Evolutionary conservation across 2,797 vertebrate genomes (phyloP).

Genomic region (Crenuchus spilurus): DNA sequence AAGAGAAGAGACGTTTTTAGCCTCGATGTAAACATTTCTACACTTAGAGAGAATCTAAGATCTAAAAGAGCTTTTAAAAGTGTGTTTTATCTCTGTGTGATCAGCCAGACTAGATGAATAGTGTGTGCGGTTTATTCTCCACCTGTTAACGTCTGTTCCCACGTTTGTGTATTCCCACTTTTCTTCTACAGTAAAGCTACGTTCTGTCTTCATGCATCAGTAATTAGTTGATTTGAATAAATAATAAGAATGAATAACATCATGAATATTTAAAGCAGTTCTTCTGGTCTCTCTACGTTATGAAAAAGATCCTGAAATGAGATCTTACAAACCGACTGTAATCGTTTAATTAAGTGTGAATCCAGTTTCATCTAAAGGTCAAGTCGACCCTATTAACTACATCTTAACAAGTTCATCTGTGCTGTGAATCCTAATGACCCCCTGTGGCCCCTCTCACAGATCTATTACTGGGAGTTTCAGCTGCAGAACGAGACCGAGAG

Average conservation of each 20-base stretch:
- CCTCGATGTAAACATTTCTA: too few species aligned
- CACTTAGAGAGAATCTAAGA: too few species aligned
- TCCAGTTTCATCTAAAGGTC: slow-evolving; percentile 3
- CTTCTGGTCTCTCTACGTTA: not conserved
- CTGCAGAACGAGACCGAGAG: slow-evolving; percentile 85
- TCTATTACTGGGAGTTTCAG: slow-evolving; percentile 94
- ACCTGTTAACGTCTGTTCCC: too few species aligned
- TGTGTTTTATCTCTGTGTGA: too few species aligned
- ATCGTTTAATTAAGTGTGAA: not conserved
- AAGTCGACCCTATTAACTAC: not conserved
- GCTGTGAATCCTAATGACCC: not conserved
- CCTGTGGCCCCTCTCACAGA: slow-evolving; percentile 69
- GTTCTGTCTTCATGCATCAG: not conserved
- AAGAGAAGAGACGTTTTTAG: too few species aligned
- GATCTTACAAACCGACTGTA: slow-evolving; percentile 8
- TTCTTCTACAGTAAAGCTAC: not conserved
- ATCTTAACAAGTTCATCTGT: not conserved
- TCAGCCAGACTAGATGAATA: too few species aligned
- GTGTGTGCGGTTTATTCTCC: too few species aligned
- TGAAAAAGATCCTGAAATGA: slow-evolving; percentile 3
- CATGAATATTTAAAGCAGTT: slow-evolving; percentile 5
- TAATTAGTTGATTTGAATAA: not conserved
- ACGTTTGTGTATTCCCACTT: not conserved
- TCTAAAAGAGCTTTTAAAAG: too few species aligned
- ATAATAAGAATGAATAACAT: not conserved